Percentiles rank a stretch among this genome's conserved stretches.
Conservation (phyloP, 1,140 invertebrate genomes). For the Trachelipus rathkii region DNA sequence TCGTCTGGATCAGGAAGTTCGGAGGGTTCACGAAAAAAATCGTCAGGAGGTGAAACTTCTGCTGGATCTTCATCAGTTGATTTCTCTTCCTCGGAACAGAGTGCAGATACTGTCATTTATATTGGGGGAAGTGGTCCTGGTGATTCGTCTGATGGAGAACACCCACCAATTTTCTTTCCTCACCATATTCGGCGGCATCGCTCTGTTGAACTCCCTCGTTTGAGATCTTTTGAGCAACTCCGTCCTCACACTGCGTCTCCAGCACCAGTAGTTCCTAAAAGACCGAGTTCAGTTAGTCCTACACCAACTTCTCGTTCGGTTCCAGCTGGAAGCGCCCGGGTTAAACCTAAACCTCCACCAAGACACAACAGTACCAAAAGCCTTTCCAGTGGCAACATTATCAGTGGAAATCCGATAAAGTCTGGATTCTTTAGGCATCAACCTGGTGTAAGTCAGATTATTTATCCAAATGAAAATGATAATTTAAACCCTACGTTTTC, state of each 20-base stretch:
- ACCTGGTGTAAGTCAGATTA: constrained; percentile 40
- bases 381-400: constrained; percentile 54
- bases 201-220: constrained; percentile 32
- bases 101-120: constrained; percentile 93
- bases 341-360: constrained; percentile 41
- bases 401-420: constrained; percentile 21
- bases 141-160: constrained; percentile 83
- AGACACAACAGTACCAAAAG: constrained; percentile 39
- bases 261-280: constrained; percentile 31
- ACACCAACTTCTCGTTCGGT: constrained; percentile 44
- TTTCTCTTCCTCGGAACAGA: constrained; percentile 86
- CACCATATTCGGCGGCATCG: constrained; percentile 38
- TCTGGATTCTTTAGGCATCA: constrained; percentile 39
- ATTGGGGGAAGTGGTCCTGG: constrained; percentile 70
- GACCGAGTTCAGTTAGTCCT: constrained; percentile 41
- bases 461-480: constrained; percentile 21
- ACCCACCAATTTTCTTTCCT: constrained; percentile 59
- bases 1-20: constrained; percentile 42
- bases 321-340: constrained; percentile 32
- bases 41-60: constrained; percentile 41
- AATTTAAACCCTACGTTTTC: background rate
- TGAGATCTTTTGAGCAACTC: constrained; percentile 42
- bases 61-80: constrained; percentile 68
- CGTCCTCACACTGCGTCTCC: constrained; percentile 42
- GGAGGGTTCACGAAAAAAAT: constrained; percentile 34